Percentiles rank a stretch among this genome's conserved stretches.
Evolutionary conservation across 1,140 invertebrate genomes (phyloP).

Genomic region (Sinella curviseta): DNA sequence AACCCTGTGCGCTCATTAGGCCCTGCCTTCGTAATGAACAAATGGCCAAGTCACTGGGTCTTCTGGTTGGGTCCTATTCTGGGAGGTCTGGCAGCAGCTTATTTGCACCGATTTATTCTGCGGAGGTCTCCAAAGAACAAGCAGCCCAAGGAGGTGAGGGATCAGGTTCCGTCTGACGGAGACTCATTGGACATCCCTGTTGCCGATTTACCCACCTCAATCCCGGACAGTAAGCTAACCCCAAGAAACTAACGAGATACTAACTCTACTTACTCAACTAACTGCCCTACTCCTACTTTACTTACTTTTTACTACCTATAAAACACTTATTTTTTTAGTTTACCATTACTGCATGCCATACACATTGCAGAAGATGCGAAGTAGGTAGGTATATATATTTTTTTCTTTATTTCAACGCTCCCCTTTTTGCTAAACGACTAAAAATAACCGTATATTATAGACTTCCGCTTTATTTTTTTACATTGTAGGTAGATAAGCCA

Average conservation of each 20-base stretch:
- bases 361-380: too few species aligned
- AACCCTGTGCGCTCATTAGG: slow-evolving; percentile 59
- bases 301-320: neutral
- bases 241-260: slow-evolving; percentile 11
- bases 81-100: slow-evolving; percentile 42
- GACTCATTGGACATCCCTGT: slow-evolving; percentile 47
- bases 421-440: too few species aligned
- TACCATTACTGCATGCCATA: too few species aligned
- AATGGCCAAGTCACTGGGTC: slow-evolving; percentile 59
- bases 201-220: slow-evolving; percentile 41
- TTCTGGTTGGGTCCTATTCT: slow-evolving; percentile 49
- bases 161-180: slow-evolving; percentile 43
- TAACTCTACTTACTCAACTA: slow-evolving; percentile 15
- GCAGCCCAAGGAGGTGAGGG: slow-evolving; percentile 42
- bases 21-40: slow-evolving; percentile 57
- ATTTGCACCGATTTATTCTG: slow-evolving; percentile 44
- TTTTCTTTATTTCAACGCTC: too few species aligned
- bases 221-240: slow-evolving; percentile 46
- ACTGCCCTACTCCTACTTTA: neutral
- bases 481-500: too few species aligned
- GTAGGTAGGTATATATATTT: too few species aligned
- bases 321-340: too few species aligned
- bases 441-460: too few species aligned
- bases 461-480: too few species aligned
- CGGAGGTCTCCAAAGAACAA: slow-evolving; percentile 22